Conservation (phyloP, 2,888 invertebrate species). For the Cosmorhoe ocellata region DNA sequence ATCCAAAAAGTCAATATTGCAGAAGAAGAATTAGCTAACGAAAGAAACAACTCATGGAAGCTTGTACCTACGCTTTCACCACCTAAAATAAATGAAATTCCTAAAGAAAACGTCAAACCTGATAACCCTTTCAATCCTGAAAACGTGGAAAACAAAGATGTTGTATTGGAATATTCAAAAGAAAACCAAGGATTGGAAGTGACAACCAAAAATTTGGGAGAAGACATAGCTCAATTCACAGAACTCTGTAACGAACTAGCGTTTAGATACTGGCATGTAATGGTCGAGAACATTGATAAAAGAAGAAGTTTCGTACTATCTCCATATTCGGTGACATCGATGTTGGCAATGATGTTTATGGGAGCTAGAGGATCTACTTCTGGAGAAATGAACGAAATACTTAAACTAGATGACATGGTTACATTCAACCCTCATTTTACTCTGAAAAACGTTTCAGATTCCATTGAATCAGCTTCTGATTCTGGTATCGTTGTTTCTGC, state of each 20-base stretch:
- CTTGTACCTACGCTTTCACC: constrained; percentile 82
- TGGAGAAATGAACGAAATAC: constrained; percentile 94
- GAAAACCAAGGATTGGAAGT: constrained; percentile 88
- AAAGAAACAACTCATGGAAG: constrained; percentile 80
- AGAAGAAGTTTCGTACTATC: constrained; percentile 91
- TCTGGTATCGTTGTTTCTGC: constrained; percentile 91
- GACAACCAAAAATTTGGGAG: constrained; percentile 86
- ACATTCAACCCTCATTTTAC: constrained; percentile 95
- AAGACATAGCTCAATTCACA: constrained; percentile 89
- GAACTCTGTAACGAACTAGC: constrained; percentile 93
- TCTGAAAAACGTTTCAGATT: constrained; percentile 92
- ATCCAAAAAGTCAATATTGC: constrained; percentile 75
- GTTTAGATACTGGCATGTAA: constrained; percentile 90
- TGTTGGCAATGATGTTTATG: constrained; percentile 94
- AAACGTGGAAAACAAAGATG: constrained; percentile 55
- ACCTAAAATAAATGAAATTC: constrained; percentile 64
- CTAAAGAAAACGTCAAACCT: constrained; percentile 64
- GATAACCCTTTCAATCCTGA: constrained; percentile 51
- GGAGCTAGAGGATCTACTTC: constrained; percentile 94
- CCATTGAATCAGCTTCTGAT: constrained; percentile 85
- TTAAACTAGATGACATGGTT: constrained; percentile 92
- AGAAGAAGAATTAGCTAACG: constrained; percentile 66
- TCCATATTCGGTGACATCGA: constrained; percentile 92
- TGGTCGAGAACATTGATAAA: constrained; percentile 87
- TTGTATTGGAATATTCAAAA: constrained; percentile 66